Conservation (phyloP, 2,888 invertebrate genomes). For the Philhelius pedissequus region DNA sequence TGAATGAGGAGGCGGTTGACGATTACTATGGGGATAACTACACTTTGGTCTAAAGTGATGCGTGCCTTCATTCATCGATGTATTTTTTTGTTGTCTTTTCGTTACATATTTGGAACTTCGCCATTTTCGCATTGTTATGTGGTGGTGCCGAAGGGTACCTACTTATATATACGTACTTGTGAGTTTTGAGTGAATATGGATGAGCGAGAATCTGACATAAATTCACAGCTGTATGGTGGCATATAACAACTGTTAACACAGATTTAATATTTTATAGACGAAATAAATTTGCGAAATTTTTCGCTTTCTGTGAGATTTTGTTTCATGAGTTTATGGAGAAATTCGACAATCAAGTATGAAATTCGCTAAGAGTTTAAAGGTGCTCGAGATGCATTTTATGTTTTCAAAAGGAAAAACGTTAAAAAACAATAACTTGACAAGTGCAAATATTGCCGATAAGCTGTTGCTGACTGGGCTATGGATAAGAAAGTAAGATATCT, state of each 20-base stretch:
- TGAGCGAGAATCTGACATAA: conserved; percentile 26
- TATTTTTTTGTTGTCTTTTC: background rate
- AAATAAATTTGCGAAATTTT: conserved; percentile 31
- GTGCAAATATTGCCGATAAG: background rate
- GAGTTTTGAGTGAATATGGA: conserved; percentile 4
- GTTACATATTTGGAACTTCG: background rate
- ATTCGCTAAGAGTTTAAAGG: conserved; percentile 19
- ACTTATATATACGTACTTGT: background rate
- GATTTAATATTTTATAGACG: conserved; percentile 42
- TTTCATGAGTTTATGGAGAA: conserved; percentile 7
- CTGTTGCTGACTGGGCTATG: background rate
- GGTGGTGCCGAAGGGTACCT: conserved; percentile 9
- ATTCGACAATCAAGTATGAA: conserved; percentile 4
- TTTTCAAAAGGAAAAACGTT: background rate
- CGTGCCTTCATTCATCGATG: background rate
- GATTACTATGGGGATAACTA: background rate
- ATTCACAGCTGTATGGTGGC: conserved; percentile 36
- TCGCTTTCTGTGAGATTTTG: conserved; percentile 7
- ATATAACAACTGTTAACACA: conserved; percentile 39
- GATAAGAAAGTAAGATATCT: background rate
- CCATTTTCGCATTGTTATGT: background rate
- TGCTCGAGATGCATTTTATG: background rate
- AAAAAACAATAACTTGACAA: background rate
- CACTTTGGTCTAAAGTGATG: background rate
- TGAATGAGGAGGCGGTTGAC: background rate